Evolutionary conservation across 2,113 vertebrate species (phyloP), one percentile per base, ranked within the genome.

Genomic region (Oncorhynchus masou): DNA sequence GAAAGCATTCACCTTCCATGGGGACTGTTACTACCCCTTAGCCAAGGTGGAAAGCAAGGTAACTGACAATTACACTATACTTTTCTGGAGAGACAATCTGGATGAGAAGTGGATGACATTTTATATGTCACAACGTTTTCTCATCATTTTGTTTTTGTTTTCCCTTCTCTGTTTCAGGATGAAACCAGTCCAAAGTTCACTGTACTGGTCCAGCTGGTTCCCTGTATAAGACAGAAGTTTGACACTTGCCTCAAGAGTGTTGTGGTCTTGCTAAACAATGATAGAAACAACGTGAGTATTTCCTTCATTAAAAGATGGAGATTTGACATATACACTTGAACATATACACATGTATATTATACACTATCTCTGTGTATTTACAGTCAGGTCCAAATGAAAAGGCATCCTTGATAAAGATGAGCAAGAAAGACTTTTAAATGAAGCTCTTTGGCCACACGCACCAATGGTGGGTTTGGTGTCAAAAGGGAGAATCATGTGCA

Each of bases 211-310:
- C 94, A 97, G 77, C 72, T 99, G 88, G 48, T 71, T 27, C 93
- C 95, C 34, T 99, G 97, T 73, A 92, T 91, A 79, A 89, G 88
- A 74, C 90, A 92, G 0, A 87, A 94, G 49, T 93, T 83, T 74
- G 96, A 98, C 88, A 98, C 95, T 20, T 99, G 97, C 85, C 90
- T 99, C 25, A 98, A 96, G 86, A 88, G 90, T 0, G 81, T 98
- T 31, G 94, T 93, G 80, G 80, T 99, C 68, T 51, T 96, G 73
- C 76, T 88, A 0, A 95, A 98, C 80, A 77, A 92, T 51, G 92
- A 94, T 71, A 94, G 83, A 83, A 92, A 93, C 88, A 97, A 96
- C 51, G 93, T 94, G 72, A 90, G 92, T 89, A 68, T 31, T 67
- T 57, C 2, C 15, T 20, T n/a, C 39, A 45, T 45, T 45, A 22